Conservation (phyloP, 2,113 vertebrate species). For the Connochaetes taurinus region DNA sequence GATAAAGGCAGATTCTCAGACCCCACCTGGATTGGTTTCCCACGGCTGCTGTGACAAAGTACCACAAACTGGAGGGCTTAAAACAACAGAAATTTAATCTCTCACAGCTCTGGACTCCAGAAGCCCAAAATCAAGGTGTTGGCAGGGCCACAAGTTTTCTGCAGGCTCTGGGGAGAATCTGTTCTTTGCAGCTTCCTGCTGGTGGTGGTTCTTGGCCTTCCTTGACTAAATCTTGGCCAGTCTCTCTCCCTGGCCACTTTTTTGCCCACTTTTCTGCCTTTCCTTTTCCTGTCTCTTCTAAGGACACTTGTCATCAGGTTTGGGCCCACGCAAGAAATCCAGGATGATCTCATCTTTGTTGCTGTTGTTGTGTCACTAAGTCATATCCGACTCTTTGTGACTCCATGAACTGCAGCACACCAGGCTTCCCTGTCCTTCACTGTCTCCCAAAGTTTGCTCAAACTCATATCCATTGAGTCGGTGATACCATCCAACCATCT, state of each 20-base stretch:
- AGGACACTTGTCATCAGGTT: not conserved
- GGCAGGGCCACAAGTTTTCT: too few relatives aligned
- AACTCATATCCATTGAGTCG: not conserved
- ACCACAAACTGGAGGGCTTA: not conserved
- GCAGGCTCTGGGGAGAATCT: not conserved
- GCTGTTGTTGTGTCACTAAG: not conserved
- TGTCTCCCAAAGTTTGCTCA: not conserved
- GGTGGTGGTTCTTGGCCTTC: not conserved
- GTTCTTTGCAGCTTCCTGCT: not conserved
- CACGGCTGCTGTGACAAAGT: not conserved
- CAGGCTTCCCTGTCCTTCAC: not conserved
- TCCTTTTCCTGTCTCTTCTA: not conserved
- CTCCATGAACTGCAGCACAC: not conserved
- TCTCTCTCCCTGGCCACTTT: not conserved
- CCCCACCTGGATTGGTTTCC: not conserved
- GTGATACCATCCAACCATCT: not conserved
- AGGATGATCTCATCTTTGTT: not conserved
- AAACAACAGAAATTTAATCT: not conserved
- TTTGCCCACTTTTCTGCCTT: not conserved
- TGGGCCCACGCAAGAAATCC: not conserved
- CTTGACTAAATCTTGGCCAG: fast-evolving
- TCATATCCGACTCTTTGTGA: not conserved
- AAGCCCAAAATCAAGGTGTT: not conserved
- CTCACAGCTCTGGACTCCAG: not conserved
- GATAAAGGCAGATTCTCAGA: not conserved